phyloP scores from a whole-genome alignment of 2,888 invertebrate genomes.

The Agrilus biguttatus region DNA sequence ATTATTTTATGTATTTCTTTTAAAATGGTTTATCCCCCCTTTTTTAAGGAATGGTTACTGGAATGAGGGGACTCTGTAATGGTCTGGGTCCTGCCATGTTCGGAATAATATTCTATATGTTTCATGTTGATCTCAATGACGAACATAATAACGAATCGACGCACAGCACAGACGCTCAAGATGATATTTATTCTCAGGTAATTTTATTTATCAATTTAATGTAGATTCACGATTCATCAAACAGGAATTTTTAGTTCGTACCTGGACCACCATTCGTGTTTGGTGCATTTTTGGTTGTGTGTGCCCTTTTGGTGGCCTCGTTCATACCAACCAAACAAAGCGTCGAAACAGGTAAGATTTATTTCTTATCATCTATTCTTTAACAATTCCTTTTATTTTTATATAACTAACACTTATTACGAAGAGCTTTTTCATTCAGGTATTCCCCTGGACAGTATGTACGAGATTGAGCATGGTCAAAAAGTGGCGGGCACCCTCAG shows the following conservation, averaged over 20 bases:
- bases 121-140: conserved; percentile 92
- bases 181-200: conserved; percentile 39
- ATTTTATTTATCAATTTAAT: conserved; percentile 6
- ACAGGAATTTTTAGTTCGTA: conserved; percentile 62
- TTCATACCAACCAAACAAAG: conserved; percentile 50
- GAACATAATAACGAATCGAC: conserved; percentile 35
- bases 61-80: conserved; percentile 94
- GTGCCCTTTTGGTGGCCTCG: conserved; percentile 84
- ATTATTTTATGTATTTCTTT: background rate
- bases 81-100: conserved; percentile 98
- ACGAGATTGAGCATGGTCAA: conserved; percentile 66
- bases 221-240: no score
- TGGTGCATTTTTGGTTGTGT: conserved; percentile 90
- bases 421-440: conserved; percentile 35
- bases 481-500: conserved; percentile 64
- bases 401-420: no score
- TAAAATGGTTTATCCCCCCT: background rate
- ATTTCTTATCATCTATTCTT: background rate
- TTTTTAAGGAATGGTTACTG: conserved; percentile 82
- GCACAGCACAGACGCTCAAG: conserved; percentile 36
- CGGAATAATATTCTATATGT: conserved; percentile 95
- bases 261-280: conserved; percentile 98
- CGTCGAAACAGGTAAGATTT: conserved; percentile 40
- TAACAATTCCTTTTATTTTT: no score
- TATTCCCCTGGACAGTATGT: conserved; percentile 61